phyloP scores from a whole-genome alignment of 2,888 invertebrate species.

The Eupithecia insigniata region DNA sequence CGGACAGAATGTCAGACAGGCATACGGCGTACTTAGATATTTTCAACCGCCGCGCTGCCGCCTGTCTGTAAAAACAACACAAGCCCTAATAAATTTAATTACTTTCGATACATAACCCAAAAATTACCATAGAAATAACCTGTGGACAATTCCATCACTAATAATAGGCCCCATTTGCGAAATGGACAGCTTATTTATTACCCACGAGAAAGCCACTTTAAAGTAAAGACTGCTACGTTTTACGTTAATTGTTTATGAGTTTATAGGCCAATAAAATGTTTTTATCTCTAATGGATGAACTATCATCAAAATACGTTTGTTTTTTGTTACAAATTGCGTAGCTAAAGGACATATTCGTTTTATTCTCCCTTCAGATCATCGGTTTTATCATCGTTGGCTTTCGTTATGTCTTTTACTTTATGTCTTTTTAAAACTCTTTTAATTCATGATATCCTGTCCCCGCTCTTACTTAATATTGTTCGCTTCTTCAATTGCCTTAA shows the following conservation, averaged over 20 bases:
- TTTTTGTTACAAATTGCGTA: neutral
- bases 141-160: slow-evolving; percentile 22
- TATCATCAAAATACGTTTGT: slow-evolving; percentile 12
- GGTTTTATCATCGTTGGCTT: neutral
- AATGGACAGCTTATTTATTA: slow-evolving; percentile 30
- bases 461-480: slow-evolving; percentile 11
- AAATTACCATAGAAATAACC: slow-evolving; percentile 31
- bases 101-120: neutral
- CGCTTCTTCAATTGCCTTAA: slow-evolving; percentile 29
- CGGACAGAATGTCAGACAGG: neutral
- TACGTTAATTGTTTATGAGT: slow-evolving; percentile 21
- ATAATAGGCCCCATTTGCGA: slow-evolving; percentile 28
- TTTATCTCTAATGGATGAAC: slow-evolving; percentile 1
- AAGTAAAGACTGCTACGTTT: slow-evolving; percentile 14
- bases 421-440: too few species aligned
- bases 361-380: neutral
- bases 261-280: slow-evolving; percentile 21
- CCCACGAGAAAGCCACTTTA: slow-evolving; percentile 18
- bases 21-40: too few species aligned
- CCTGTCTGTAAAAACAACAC: neutral
- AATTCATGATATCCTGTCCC: slow-evolving; percentile 30
- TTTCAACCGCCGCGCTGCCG: neutral
- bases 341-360: neutral
- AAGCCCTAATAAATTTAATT: too few species aligned
- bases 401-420: neutral